Evolutionary conservation across 2,888 invertebrate genomes (phyloP).

Genomic region (Xestia c-nigrum): DNA sequence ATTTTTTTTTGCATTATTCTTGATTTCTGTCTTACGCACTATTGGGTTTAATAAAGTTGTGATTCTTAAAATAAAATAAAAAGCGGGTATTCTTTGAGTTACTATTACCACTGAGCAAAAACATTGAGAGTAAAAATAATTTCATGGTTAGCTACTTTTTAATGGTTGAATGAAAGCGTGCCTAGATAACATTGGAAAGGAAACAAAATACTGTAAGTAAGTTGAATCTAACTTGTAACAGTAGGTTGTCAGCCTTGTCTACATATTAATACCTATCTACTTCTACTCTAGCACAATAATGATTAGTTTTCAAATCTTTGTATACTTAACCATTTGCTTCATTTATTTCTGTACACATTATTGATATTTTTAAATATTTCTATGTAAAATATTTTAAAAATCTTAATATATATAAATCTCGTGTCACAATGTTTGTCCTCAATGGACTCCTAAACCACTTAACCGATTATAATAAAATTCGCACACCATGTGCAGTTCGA

Average conservation of each 20-base stretch:
- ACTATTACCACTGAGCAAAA: conserved; percentile 2
- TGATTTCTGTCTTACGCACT: conserved; percentile 32
- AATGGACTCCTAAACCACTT: too few species aligned
- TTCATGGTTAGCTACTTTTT: background rate
- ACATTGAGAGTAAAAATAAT: background rate
- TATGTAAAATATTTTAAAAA: background rate
- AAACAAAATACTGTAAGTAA: background rate
- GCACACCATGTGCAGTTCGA: too few species aligned
- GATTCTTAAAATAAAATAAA: conserved; percentile 9
- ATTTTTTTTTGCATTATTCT: conserved; percentile 30
- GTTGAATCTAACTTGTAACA: background rate
- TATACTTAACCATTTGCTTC: background rate
- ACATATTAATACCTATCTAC: background rate
- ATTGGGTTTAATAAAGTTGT: conserved; percentile 7
- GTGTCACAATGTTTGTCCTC: too few species aligned
- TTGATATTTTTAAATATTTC: background rate
- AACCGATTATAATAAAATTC: too few species aligned
- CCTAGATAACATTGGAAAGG: background rate
- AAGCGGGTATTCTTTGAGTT: conserved; percentile 5
- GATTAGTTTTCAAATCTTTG: background rate
- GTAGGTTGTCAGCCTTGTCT: background rate
- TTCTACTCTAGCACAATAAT: background rate
- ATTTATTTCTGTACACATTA: background rate
- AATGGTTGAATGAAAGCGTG: background rate
- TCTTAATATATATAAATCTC: too few species aligned